phyloP scores from a whole-genome alignment of 2,113 vertebrate species.

The Phodopus roborovskii region DNA sequence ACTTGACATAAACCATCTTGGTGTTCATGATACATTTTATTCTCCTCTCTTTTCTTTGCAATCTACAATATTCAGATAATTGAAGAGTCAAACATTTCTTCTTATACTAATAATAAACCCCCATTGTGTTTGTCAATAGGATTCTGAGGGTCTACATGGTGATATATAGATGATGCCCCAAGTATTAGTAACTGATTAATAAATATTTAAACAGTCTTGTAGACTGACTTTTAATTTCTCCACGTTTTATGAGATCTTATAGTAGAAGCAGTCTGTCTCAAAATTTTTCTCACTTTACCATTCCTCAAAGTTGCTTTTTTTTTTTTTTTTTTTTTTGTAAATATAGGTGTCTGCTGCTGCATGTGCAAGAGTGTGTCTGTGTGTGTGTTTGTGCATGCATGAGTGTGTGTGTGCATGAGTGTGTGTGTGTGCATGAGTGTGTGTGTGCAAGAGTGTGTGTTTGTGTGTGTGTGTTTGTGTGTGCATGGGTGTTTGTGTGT shows the following conservation, averaged over 20 bases:
- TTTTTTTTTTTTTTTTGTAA: background rate
- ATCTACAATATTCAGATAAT: background rate
- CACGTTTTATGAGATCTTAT: background rate
- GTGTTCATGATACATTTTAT: background rate
- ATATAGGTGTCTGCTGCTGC: background rate
- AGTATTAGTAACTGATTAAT: background rate
- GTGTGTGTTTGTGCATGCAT: background rate
- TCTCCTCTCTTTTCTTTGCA: background rate
- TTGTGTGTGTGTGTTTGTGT: background rate
- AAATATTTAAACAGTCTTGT: background rate
- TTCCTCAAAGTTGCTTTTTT: background rate
- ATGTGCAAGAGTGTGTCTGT: background rate
- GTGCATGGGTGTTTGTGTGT: background rate
- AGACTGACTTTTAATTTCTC: conserved; percentile 18
- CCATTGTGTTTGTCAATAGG: background rate
- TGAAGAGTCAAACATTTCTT: background rate
- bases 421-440: too few species aligned
- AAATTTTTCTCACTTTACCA: background rate
- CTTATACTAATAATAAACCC: background rate
- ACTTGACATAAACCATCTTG: background rate
- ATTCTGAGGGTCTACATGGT: conserved; percentile 3
- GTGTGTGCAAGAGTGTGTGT: too few species aligned
- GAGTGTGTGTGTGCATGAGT: background rate
- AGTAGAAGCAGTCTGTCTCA: background rate
- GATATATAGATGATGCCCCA: background rate